Conservation (phyloP, 2,888 invertebrate species). For the Anodontia alba region DNA sequence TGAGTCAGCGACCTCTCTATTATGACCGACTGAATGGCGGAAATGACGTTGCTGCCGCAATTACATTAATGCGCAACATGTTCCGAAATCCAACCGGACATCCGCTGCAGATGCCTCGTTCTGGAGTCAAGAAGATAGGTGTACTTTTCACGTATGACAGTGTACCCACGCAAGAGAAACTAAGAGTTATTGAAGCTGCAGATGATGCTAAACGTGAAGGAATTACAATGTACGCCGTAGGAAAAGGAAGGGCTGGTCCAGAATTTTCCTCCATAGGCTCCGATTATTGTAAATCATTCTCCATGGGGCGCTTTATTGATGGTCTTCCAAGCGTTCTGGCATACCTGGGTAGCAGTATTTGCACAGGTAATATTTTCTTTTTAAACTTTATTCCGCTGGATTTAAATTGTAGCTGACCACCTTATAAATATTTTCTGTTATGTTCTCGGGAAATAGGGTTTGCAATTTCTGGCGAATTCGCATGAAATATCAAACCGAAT, state of each 20-base stretch:
- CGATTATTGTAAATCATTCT: constrained; percentile 64
- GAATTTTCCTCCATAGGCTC: constrained; percentile 64
- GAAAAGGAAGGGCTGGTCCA: constrained; percentile 56
- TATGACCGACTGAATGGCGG: constrained; percentile 50
- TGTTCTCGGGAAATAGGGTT: no score
- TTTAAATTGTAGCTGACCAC: no score
- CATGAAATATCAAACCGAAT: no score
- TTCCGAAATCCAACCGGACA: constrained; percentile 63
- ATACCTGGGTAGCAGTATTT: constrained; percentile 68
- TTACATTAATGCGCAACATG: constrained; percentile 66
- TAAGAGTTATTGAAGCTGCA: constrained; percentile 45
- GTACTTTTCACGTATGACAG: constrained; percentile 66
- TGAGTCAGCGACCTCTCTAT: constrained; percentile 61
- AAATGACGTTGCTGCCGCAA: constrained; percentile 60
- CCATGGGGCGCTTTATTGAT: constrained; percentile 66
- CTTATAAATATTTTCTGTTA: no score
- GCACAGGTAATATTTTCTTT: constrained; percentile 59
- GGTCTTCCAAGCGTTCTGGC: constrained; percentile 65
- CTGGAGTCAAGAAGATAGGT: constrained; percentile 60
- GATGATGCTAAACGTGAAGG: constrained; percentile 51
- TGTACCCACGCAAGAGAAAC: constrained; percentile 34
- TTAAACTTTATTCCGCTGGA: no score
- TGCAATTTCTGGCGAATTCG: no score
- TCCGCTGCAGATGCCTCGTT: constrained; percentile 47
- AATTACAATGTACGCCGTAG: constrained; percentile 62